Conservation (phyloP, 2,113 vertebrate genomes). For the Psettodes erumei region DNA sequence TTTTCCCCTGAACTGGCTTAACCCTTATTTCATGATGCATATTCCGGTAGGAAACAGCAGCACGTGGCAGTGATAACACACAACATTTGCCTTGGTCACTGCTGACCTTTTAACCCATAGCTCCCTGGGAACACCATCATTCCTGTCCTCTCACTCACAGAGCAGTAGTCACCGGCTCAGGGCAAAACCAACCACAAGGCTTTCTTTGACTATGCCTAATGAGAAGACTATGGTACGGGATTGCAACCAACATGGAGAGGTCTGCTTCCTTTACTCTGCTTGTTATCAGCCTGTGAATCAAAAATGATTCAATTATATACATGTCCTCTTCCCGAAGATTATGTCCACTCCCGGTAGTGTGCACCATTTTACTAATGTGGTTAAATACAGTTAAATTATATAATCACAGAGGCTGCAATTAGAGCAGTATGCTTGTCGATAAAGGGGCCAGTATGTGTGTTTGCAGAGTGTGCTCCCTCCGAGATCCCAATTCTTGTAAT, state of each 20-base stretch:
- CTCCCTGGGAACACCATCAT: constrained; percentile 61
- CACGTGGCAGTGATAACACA: too few species aligned
- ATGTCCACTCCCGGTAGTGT: constrained; percentile 44
- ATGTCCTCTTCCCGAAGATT: constrained; percentile 62
- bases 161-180: constrained; percentile 42
- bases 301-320: constrained; percentile 73
- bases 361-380: constrained; percentile 68
- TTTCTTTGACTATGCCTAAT: constrained; percentile 74
- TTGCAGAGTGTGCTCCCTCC: constrained; percentile 50
- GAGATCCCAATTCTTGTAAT: constrained; percentile 74
- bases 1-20: too few species aligned
- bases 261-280: constrained; percentile 46
- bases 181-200: constrained; percentile 66
- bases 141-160: constrained; percentile 64
- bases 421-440: constrained; percentile 59
- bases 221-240: constrained; percentile 60
- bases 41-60: too few species aligned
- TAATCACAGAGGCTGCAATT: constrained; percentile 71
- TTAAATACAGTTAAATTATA: constrained; percentile 80
- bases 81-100: not conserved
- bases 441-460: constrained; percentile 68
- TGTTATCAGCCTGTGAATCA: constrained; percentile 55
- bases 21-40: too few species aligned
- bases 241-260: constrained; percentile 36
- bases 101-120: constrained; percentile 59